Percentiles rank a stretch among this genome's conserved stretches.
These are phyloP conservation scores for Volucella inanis DNA, from an alignment of 2,888 invertebrate genomes.

Conservation along the genomic window DNA sequence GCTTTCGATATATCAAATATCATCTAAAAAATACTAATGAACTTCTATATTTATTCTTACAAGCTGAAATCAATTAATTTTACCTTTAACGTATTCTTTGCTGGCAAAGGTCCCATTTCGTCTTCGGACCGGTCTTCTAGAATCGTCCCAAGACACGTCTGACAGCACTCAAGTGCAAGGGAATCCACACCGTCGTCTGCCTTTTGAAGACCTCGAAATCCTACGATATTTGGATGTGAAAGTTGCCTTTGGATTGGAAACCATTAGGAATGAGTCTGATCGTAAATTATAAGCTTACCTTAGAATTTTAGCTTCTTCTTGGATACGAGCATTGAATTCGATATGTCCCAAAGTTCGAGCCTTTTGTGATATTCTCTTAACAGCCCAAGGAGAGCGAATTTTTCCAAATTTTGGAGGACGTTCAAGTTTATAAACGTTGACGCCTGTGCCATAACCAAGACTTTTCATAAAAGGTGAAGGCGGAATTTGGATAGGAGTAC, in stretches of 20 bases:
- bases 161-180: conserved; percentile 91
- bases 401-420: conserved; percentile 88
- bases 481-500: conserved; percentile 85
- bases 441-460: conserved; percentile 91
- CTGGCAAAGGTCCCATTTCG: conserved; percentile 85
- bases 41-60: neutral
- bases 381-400: conserved; percentile 92
- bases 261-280: conserved; percentile 4
- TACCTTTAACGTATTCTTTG: conserved; percentile 86
- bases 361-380: conserved; percentile 88
- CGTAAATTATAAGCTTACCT: conserved; percentile 79
- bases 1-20: conserved; percentile 88
- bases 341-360: conserved; percentile 76
- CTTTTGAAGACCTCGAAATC: conserved; percentile 86
- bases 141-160: conserved; percentile 88
- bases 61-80: neutral
- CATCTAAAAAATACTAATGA: conserved; percentile 83
- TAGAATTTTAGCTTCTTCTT: conserved; percentile 89
- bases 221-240: conserved; percentile 92
- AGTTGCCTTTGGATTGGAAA: conserved; percentile 82
- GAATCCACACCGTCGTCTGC: conserved; percentile 83
- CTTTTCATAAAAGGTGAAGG: conserved; percentile 89
- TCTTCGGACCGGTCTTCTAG: conserved; percentile 88
- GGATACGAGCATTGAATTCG: conserved; percentile 85
- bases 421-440: conserved; percentile 90